phyloP scores from a whole-genome alignment of 2,797 vertebrate genomes.

The Chelon auratus region DNA sequence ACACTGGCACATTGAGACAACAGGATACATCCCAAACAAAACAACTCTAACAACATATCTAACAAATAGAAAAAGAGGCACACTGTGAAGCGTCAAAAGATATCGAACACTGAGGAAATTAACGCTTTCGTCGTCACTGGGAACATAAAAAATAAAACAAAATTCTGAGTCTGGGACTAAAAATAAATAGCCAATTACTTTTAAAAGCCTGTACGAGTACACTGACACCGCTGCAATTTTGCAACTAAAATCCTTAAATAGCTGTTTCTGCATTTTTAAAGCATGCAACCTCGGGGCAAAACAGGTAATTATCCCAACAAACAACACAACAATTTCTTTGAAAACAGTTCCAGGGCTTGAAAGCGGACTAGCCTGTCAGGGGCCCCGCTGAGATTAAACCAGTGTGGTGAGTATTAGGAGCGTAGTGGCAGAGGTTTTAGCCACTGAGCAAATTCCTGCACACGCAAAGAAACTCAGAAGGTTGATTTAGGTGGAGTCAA shows the following conservation, averaged over 20 bases:
- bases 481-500: slow-evolving; percentile 59
- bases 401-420: slow-evolving; percentile 51
- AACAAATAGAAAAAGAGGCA: slow-evolving; percentile 57
- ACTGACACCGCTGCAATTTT: slow-evolving; percentile 26
- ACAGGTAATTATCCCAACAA: slow-evolving; percentile 53
- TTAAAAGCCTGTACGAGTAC: slow-evolving; percentile 17
- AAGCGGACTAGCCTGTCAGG: slow-evolving; percentile 15
- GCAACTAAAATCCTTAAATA: slow-evolving; percentile 16
- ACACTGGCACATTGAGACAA: slow-evolving; percentile 54
- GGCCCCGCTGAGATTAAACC: slow-evolving; percentile 49
- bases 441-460: slow-evolving; percentile 47
- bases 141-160: slow-evolving; percentile 11
- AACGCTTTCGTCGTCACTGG: slow-evolving; percentile 24
- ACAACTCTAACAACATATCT: slow-evolving; percentile 42
- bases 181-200: slow-evolving; percentile 10
- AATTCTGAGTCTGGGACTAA: slow-evolving; percentile 13
- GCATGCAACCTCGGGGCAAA: slow-evolving; percentile 21
- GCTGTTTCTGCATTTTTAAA: slow-evolving; percentile 26
- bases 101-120: slow-evolving; percentile 35
- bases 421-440: slow-evolving; percentile 46
- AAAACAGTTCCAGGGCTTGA: slow-evolving; percentile 39
- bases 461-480: slow-evolving; percentile 46
- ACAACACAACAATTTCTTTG: slow-evolving; percentile 20
- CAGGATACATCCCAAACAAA: slow-evolving; percentile 58
- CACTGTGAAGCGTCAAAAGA: slow-evolving; percentile 46